Evolutionary conservation across 1,140 invertebrate species (phyloP), one percentile per base, ranked within the genome.

Genomic region (Plutomurus gul): DNA sequence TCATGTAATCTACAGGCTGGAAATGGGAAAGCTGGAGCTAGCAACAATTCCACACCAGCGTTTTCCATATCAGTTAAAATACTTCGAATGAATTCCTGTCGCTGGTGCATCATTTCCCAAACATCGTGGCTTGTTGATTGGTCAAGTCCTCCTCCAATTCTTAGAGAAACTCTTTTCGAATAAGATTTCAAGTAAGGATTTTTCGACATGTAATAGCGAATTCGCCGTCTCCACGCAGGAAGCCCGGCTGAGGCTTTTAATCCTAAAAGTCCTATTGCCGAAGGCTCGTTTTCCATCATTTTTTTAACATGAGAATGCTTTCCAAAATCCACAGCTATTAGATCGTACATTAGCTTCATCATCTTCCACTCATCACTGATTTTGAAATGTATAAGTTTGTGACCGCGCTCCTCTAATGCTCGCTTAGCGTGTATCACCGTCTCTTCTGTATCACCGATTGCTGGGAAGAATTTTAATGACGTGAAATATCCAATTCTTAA

Each of bases 401-500:
- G 81, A n/a, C 81, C 81, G 6, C 4, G 2, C 0, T 37, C 11
- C 33, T 76, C 60, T n/a, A 78, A 47, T 2, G 65, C 60, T 1
- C 6, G 13, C 72, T 75, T 81, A n/a, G 80, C 80, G 13, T 46
- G 20, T 16, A 78, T 13, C n/a, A 78, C 56, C 6, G 47, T 49
- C 16, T 65, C 18, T 30, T 70, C 39, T 4, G 80, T 78, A 33
- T 74, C 70, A 20, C 51, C 75, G 18, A 81, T 43, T n/a, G 76
- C 13, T 33, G 80, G 73, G 8, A 78, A 71, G 0, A 5, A 18
- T 5, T 20, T 8, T 0, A 70, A 20, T n/a, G 49, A 47, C 46
- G 51, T 71, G 30, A 76, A 78, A 60, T 81, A 81, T 0, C 80
- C 80, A 33, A 81, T 81, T 72, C 76, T 18, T 13, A 81, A 37